A percentile compares a stretch with the other conserved stretches of the same genome.
These are phyloP conservation scores for Tetrao urogallus DNA, from an alignment of 2,113 vertebrate genomes.

Conservation along the genomic window DNA sequence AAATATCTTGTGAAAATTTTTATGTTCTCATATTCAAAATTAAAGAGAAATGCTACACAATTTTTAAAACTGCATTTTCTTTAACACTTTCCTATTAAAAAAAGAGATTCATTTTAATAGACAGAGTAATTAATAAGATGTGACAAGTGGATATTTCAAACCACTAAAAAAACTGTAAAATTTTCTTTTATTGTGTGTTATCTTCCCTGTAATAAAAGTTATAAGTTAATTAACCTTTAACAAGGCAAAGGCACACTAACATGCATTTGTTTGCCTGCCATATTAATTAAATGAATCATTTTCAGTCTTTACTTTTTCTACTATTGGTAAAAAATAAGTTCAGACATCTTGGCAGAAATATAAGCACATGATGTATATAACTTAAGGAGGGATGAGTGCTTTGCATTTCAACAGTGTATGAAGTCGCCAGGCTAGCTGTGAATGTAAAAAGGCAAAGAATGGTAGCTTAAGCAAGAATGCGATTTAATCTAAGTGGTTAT, in stretches of 20 bases:
- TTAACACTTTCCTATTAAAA: neutral
- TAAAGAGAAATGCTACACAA: neutral
- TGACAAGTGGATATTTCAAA: neutral
- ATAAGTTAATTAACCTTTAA: neutral
- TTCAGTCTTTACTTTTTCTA: neutral
- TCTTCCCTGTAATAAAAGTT: neutral
- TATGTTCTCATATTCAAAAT: neutral
- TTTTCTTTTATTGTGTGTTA: neutral
- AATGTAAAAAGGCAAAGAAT: neutral
- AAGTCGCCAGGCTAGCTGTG: neutral
- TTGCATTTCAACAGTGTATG: neutral
- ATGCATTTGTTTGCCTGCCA: neutral
- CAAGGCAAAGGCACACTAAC: neutral
- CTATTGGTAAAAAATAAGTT: neutral
- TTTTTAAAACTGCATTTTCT: neutral
- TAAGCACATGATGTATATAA: rapidly evolving
- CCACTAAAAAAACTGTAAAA: neutral
- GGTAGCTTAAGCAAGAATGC: neutral
- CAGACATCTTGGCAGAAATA: neutral
- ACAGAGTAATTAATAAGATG: neutral
- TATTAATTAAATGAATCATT: neutral
- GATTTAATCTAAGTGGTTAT: neutral
- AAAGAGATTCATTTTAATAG: neutral
- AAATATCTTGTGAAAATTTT: neutral
- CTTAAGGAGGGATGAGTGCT: neutral